Base-by-base conservation (phyloP, 2,797 vertebrate genomes). In the Paratrypauchen microcephalus region DNA sequence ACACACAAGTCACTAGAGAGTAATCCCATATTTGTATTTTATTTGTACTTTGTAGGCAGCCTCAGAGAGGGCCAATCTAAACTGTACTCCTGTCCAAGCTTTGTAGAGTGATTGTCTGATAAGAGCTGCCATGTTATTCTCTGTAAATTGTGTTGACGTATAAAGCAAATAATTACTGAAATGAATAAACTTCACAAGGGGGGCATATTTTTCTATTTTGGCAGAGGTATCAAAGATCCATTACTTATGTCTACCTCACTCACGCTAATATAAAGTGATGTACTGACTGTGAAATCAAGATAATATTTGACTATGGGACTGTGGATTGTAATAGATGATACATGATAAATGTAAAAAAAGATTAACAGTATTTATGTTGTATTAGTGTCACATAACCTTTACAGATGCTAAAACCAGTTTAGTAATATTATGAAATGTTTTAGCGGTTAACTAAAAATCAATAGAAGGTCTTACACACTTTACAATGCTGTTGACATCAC, bases 121-220 rank as follows among this genome's bases (percentile, higher is more conserved):
- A 36, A 52, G 56, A 81, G 65, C 67, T 79, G 73, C 73, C 62
- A 55, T 56, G 70, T 72, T 76, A 70, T 61, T 72, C 66, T 79
- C 39, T 41, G 16, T 19, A n/a, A 66, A 54, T 57, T 65, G 70
- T 66, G 26, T 57, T 63, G 66, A 71, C 45, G 65, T 24, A 39
- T 64, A 66, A 62, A 74, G 81, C 79, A 85, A 89, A 85, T 83
- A 52, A 74, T 77, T 64, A 69, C 24, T 50, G 76, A 81, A 75
- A 82, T 59, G n/a, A 54, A 73, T 68, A 61, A 48, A 19, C 55
- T 55, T 50, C 54, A 59, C 65, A 63, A 71, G 74, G 75, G 79
- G 72, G 77, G 77, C 65, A 65, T 54, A 47, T 73, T 76, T 75
- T 78, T 74, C 41, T 47, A 80, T 66, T n/a, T 63, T 74, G 68